phyloP scores from a whole-genome alignment of 2,888 invertebrate species.

The Griposia aprilina region DNA sequence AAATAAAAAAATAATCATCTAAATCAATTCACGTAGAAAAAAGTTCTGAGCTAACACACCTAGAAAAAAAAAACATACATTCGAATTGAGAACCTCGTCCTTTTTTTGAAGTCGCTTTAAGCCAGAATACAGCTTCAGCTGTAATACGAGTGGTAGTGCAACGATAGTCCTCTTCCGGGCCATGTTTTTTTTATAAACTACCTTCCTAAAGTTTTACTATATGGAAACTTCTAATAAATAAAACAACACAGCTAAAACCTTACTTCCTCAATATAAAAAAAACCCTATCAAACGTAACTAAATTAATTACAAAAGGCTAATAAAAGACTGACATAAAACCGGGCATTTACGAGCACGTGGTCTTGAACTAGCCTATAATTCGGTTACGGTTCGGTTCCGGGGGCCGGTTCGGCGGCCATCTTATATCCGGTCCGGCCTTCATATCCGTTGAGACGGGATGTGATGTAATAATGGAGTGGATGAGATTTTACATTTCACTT shows the following conservation, averaged over 20 bases:
- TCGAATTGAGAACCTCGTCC: no score
- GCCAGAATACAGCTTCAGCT: no score
- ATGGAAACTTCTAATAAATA: background rate
- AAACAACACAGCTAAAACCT: background rate
- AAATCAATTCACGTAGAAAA: no score
- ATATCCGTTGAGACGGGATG: constrained; percentile 64
- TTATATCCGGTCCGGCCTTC: constrained; percentile 71
- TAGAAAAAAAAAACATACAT: no score
- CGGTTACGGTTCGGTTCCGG: constrained; percentile 73
- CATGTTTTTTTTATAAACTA: no score
- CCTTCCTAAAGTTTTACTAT: background rate
- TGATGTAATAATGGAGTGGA: constrained; percentile 50
- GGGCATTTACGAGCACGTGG: constrained; percentile 19
- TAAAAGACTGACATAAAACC: constrained; percentile 7
- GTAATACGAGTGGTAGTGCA: no score
- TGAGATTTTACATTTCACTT: constrained; percentile 16
- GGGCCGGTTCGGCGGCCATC: constrained; percentile 71
- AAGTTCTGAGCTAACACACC: no score
- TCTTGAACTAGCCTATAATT: constrained; percentile 64
- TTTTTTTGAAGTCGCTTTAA: no score
- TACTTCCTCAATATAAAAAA: background rate
- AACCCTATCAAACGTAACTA: background rate
- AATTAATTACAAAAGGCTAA: constrained; percentile 18
- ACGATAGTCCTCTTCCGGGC: no score
- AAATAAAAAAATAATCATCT: no score